Percentiles rank a stretch among this genome's conserved stretches.
These are phyloP conservation scores for Chloropsis cyanopogon DNA, from an alignment of 2,113 vertebrate species.

Conservation along the genomic window DNA sequence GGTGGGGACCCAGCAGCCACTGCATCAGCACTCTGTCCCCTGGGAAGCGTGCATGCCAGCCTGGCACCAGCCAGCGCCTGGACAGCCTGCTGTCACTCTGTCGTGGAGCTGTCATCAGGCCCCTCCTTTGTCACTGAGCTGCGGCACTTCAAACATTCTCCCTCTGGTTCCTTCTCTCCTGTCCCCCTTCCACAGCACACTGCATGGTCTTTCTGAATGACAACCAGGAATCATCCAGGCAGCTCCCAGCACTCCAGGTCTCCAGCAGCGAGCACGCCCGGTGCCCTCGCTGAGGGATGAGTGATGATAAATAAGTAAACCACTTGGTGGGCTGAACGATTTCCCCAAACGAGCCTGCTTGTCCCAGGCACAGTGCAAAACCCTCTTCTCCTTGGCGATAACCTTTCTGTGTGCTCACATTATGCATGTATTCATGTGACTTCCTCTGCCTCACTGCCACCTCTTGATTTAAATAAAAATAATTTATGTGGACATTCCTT, in stretches of 20 bases:
- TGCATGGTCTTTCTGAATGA: not conserved
- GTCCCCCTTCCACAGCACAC: not conserved
- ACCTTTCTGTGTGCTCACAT: slow-evolving; percentile 84
- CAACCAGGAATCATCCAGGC: not conserved
- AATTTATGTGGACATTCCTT: slow-evolving; percentile 84
- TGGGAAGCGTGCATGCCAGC: accelerated
- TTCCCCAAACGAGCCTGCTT: slow-evolving; percentile 69
- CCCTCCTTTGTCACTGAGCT: slow-evolving; percentile 5
- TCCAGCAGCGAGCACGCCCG: not conserved
- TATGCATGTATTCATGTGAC: slow-evolving; percentile 86
- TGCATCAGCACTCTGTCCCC: not conserved
- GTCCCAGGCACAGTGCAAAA: slow-evolving; percentile 61
- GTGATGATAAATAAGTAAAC: slow-evolving; percentile 52
- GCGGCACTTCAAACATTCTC: not conserved
- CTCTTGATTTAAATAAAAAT: slow-evolving; percentile 79
- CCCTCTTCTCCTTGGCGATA: slow-evolving; percentile 68
- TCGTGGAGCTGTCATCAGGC: not conserved
- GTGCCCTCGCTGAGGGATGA: slow-evolving; percentile 45
- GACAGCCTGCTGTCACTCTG: not conserved
- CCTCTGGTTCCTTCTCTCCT: not conserved
- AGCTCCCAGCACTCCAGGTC: slow-evolving; percentile 16
- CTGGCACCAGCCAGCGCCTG: not conserved
- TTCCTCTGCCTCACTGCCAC: slow-evolving; percentile 70
- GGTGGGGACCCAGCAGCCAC: not conserved
- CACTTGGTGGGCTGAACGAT: slow-evolving; percentile 32